Evolutionary conservation across 64 coral and sea anemone species (phyloP).

Genomic region (Porites lutea): DNA sequence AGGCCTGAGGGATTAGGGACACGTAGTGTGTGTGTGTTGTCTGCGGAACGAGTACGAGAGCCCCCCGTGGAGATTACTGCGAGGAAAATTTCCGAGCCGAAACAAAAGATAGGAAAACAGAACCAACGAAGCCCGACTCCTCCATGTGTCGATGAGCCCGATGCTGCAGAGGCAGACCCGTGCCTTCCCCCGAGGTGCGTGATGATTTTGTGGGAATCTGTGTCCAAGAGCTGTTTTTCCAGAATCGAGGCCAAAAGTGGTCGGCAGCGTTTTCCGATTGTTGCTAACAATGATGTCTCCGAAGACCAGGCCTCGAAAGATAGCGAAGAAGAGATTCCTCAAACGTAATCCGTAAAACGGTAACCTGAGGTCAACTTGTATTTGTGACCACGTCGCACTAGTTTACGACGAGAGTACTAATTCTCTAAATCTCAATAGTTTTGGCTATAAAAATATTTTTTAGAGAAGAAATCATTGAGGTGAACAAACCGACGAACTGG

Average conservation of each 20-base stretch:
- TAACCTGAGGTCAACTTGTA: too few species aligned
- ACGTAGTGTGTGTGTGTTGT: conserved; percentile 72
- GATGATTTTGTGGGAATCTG: conserved; percentile 85
- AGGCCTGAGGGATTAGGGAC: conserved; percentile 66
- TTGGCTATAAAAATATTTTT: too few species aligned
- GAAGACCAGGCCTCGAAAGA: background rate
- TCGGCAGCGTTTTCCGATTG: background rate
- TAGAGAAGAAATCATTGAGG: too few species aligned
- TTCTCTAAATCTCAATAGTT: too few species aligned
- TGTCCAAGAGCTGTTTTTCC: conserved; percentile 53
- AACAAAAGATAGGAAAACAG: conserved; percentile 20
- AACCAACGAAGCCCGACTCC: background rate
- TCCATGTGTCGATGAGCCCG: background rate
- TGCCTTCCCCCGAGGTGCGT: conserved; percentile 47
- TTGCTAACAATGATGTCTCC: background rate
- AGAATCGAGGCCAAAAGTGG: conserved; percentile 88
- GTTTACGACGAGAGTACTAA: background rate
- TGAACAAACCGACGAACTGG: too few species aligned
- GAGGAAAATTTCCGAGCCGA: background rate
- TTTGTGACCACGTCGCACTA: background rate
- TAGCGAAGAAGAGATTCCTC: background rate
- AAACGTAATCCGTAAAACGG: background rate
- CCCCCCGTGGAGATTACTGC: conserved; percentile 2
- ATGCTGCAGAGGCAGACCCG: conserved; percentile 2
- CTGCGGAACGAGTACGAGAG: conserved; percentile 72